Evolutionary conservation across 2,888 invertebrate species (phyloP), one percentile per base, ranked within the genome.

Genomic region (Mamestra brassicae): DNA sequence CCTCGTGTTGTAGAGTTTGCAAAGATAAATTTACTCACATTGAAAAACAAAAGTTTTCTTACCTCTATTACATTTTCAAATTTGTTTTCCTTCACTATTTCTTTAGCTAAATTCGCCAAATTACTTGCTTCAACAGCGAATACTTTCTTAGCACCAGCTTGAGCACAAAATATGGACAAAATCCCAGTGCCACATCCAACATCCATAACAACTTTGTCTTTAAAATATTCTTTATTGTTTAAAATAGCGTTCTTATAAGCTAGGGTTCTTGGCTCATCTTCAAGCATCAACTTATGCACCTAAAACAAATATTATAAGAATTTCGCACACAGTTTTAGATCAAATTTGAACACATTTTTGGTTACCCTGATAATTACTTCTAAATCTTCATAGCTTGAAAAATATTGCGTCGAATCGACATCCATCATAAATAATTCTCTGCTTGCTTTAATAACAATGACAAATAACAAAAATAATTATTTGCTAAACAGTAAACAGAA

Each of bases 171-270:
- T 89, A 99, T 96, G 2, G 99, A 99, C 45, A 99, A 94, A 86
- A 99, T 98, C 45, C 99, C 98, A 34, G 98, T 98, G 2, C 98
- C 98, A 78, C 98, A 98, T 2, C 98, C 98, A 69, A 98, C 97
- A 94, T 98, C 99, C 96, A 99, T 97, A 1, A 99, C 98, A 71
- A 97, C 92, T 97, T 98, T 99, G 78, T 97, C 97, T 88, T 97
- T 96, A 87, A 99, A 98, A 72, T 97, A 92, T 3, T 97, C 94
- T 87, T 96, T 96, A 86, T 97, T 98, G 47, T 97, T 95, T 61
- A 97, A 93, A 89, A 99, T 99, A 1, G 99, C 99, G 89, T 98
- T 97, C 90, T 97, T 97, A 90, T 99, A 99, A 3, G 98, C 97
- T 85, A 97, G 95, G 71, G 98, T 98, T 82, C 99, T 97, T 1